Evolutionary conservation across 2,888 invertebrate species (phyloP).

Genomic region (Microctonus hyperodae): DNA sequence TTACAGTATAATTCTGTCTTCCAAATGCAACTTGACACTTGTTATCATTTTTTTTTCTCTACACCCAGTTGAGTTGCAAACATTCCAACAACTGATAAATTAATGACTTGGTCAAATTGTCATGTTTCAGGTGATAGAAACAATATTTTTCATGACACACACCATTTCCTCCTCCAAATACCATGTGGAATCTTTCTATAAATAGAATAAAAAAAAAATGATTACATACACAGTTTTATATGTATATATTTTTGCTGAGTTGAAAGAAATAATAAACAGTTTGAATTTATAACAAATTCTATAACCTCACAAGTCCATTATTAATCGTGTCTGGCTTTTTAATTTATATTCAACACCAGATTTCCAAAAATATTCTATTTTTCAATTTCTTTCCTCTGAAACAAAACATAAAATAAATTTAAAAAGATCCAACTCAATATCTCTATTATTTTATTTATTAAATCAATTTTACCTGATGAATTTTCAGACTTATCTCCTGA

Average conservation of each 20-base stretch:
- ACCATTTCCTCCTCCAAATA: not conserved
- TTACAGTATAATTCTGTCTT: slow-evolving; percentile 3
- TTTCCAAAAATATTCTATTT: not conserved
- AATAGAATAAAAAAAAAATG: slow-evolving; percentile 8
- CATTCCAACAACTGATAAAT: slow-evolving; percentile 7
- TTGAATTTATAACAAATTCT: not conserved
- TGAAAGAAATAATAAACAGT: slow-evolving; percentile 5
- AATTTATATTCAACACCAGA: not conserved
- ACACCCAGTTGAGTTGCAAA: not conserved
- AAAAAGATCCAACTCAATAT: no score
- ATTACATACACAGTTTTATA: not conserved
- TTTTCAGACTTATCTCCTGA: not conserved
- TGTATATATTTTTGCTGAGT: not conserved
- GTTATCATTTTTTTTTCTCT: slow-evolving; percentile 5
- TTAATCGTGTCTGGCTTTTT: not conserved
- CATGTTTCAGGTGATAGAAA: slow-evolving; percentile 8
- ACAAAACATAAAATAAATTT: not conserved
- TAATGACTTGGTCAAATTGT: slow-evolving; percentile 16
- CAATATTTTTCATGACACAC: not conserved
- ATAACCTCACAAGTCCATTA: not conserved
- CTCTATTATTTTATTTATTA: no score
- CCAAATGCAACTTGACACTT: slow-evolving; percentile 21
- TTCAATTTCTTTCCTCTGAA: not conserved
- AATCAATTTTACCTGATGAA: not conserved
- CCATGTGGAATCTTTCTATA: not conserved